Conservation (phyloP, 2,113 vertebrate species). For the Myiagra hebetior region DNA sequence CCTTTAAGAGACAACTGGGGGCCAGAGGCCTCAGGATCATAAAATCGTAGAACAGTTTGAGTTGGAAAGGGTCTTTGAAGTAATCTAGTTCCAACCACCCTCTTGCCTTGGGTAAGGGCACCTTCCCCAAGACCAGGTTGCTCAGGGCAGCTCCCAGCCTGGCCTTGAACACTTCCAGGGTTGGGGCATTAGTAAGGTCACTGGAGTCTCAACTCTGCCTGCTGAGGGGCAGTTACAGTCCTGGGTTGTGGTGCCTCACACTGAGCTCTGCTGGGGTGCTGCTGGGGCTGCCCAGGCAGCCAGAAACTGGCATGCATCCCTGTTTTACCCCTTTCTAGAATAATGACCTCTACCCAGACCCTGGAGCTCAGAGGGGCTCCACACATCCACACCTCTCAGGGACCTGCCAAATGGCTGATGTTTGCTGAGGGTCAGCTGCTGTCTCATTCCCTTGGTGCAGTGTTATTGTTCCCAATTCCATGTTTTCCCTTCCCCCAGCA, state of each 20-base stretch:
- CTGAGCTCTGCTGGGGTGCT: neutral
- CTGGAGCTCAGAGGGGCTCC: neutral
- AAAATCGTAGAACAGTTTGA: neutral
- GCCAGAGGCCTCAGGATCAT: neutral
- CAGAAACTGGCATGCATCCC: fast-evolving
- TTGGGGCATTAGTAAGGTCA: neutral
- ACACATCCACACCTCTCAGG: neutral
- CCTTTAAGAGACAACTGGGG: neutral
- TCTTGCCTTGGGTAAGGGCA: no score
- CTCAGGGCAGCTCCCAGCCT: neutral
- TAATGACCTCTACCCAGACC: neutral
- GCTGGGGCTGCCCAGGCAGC: neutral
- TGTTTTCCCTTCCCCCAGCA: neutral
- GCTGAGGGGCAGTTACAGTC: neutral
- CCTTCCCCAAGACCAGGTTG: neutral
- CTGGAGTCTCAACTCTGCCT: neutral
- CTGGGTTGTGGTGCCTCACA: neutral
- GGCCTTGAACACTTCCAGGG: neutral
- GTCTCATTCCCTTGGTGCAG: neutral
- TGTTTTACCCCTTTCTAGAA: neutral
- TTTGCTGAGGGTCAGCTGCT: neutral
- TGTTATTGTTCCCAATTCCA: neutral
- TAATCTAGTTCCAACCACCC: neutral
- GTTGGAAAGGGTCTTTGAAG: neutral
- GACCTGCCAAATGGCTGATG: neutral